phyloP scores from a whole-genome alignment of 1,140 invertebrate species.

The Sitobion miscanthi region DNA sequence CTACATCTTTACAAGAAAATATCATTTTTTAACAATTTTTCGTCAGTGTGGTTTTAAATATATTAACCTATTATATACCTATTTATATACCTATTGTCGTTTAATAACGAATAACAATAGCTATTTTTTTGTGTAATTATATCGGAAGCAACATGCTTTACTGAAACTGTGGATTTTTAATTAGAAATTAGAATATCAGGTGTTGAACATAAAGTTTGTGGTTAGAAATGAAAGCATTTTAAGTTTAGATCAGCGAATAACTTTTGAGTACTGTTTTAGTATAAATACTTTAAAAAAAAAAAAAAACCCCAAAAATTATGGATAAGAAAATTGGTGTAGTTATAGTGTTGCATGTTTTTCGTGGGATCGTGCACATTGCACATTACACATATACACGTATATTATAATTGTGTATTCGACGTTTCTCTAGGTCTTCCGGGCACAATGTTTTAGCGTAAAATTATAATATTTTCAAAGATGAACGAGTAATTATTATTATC shows the following conservation, averaged over 20 bases:
- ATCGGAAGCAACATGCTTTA: neutral
- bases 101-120: neutral
- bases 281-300: neutral
- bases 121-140: neutral
- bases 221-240: neutral
- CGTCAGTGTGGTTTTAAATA: neutral
- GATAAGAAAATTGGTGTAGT: neutral
- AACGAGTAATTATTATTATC: neutral
- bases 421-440: slow-evolving; percentile 51
- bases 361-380: neutral
- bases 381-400: neutral
- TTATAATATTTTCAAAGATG: slow-evolving; percentile 51
- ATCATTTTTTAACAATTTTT: neutral
- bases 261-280: neutral
- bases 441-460: slow-evolving; percentile 37
- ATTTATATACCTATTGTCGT: neutral
- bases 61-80: too few species aligned
- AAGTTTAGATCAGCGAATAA: neutral
- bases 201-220: too few species aligned
- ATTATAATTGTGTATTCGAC: neutral
- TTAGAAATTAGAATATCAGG: too few species aligned
- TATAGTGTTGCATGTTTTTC: neutral
- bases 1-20: neutral
- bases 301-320: neutral
- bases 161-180: neutral